Evolutionary conservation across 2,888 invertebrate species (phyloP).

Genomic region (Saturnia japonica): DNA sequence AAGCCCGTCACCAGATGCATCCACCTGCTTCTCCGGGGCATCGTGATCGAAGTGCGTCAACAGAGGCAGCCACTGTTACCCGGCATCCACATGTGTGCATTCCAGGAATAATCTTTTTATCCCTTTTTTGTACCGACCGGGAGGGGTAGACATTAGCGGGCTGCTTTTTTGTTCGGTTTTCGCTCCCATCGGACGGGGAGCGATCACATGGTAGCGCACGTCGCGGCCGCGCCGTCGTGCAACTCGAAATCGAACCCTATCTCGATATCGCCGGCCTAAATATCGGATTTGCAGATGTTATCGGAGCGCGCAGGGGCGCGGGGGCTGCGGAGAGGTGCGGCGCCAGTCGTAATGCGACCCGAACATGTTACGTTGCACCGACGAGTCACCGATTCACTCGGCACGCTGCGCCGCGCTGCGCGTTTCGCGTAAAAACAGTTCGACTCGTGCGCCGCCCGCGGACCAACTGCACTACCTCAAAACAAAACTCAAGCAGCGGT

Average conservation of each 20-base stretch:
- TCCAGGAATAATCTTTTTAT: constrained; percentile 77
- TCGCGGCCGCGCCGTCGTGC: constrained; percentile 52
- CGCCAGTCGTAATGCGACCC: constrained; percentile 65
- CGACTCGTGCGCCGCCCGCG: constrained; percentile 67
- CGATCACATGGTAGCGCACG: constrained; percentile 69
- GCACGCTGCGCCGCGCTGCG: constrained; percentile 31
- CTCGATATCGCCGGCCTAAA: constrained; percentile 67
- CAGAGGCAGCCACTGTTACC: constrained; percentile 64
- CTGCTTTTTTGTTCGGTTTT: constrained; percentile 66
- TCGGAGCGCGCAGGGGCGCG: constrained; percentile 45
- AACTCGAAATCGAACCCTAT: constrained; percentile 65
- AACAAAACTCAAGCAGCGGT: constrained; percentile 74
- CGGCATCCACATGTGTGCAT: constrained; percentile 76
- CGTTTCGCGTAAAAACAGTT: constrained; percentile 45
- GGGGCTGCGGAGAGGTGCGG: constrained; percentile 59
- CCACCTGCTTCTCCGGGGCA: constrained; percentile 78
- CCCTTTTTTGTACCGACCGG: constrained; percentile 69
- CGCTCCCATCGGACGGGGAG: constrained; percentile 63
- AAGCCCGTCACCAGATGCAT: constrained; percentile 80
- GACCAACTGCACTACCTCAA: constrained; percentile 66
- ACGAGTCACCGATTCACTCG: constrained; percentile 26
- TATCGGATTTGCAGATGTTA: constrained; percentile 77
- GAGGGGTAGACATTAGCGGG: constrained; percentile 73
- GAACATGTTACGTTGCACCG: constrained; percentile 57
- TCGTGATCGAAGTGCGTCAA: constrained; percentile 63